These are phyloP conservation scores for Puntigrus tetrazona DNA, from an alignment of 2,113 vertebrate species.

Conservation along the genomic window DNA sequence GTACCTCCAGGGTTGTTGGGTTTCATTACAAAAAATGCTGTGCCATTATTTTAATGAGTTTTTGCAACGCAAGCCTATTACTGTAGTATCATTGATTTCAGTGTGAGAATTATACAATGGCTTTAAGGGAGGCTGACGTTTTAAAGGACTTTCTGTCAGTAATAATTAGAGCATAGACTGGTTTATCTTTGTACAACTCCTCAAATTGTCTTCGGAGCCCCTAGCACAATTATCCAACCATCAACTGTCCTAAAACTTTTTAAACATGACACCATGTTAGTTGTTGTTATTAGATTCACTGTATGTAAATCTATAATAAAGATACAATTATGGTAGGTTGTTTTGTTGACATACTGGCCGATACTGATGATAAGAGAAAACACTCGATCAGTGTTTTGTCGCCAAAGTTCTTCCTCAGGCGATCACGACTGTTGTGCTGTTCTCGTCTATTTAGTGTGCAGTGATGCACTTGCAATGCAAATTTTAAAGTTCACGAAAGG, in stretches of 20 bases:
- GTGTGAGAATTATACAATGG: background rate
- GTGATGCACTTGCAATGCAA: background rate
- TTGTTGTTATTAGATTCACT: background rate
- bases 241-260: background rate
- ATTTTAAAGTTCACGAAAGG: background rate
- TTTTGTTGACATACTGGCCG: background rate
- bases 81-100: background rate
- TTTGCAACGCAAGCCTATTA: background rate
- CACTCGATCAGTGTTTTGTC: background rate
- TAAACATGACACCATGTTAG: background rate
- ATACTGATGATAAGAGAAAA: background rate
- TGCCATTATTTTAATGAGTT: background rate
- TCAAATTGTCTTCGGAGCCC: background rate
- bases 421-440: background rate
- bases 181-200: background rate
- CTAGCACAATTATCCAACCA: background rate
- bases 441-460: background rate
- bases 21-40: background rate
- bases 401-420: background rate
- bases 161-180: background rate
- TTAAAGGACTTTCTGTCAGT: background rate
- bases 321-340: background rate
- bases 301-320: background rate
- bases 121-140: background rate
- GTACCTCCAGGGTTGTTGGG: background rate